A percentile compares a stretch with the other conserved stretches of the same genome.
Evolutionary conservation across 2,797 vertebrate genomes (phyloP).

Genomic region (Holocentrus rufus): DNA sequence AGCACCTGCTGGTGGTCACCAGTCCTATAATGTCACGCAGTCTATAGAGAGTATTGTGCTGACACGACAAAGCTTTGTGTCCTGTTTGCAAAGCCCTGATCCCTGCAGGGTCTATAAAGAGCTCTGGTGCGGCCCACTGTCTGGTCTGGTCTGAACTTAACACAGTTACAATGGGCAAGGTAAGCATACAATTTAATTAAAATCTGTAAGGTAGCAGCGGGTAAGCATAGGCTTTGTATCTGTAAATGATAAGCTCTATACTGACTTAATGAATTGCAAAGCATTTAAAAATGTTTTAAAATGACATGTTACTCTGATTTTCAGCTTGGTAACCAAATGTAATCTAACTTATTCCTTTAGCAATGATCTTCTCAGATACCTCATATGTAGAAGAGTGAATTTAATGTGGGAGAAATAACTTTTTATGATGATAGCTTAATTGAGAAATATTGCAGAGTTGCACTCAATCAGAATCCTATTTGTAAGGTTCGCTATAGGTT

Average conservation of each 20-base stretch:
- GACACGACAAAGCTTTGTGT: slow-evolving; percentile 79
- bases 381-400: neutral
- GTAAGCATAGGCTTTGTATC: neutral
- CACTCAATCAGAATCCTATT: neutral
- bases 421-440: neutral
- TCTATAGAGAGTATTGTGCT: slow-evolving; percentile 77
- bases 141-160: slow-evolving; percentile 68
- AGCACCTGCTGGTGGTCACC: slow-evolving; percentile 61
- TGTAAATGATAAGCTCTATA: neutral
- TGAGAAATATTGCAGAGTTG: neutral
- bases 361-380: neutral
- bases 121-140: slow-evolving; percentile 52
- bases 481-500: no score
- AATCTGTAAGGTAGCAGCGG: slow-evolving; percentile 19
- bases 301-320: neutral
- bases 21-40: slow-evolving; percentile 65
- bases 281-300: neutral
- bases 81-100: slow-evolving; percentile 75
- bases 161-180: slow-evolving; percentile 83
- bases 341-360: no score
- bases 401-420: neutral
- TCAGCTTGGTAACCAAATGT: neutral
- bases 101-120: slow-evolving; percentile 81
- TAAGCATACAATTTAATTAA: slow-evolving; percentile 68
- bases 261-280: neutral